Percentiles rank a stretch among this genome's conserved stretches.
These are phyloP conservation scores for Acanthacorydalis orientalis DNA, from an alignment of 2,888 invertebrate genomes.

Conservation along the genomic window DNA sequence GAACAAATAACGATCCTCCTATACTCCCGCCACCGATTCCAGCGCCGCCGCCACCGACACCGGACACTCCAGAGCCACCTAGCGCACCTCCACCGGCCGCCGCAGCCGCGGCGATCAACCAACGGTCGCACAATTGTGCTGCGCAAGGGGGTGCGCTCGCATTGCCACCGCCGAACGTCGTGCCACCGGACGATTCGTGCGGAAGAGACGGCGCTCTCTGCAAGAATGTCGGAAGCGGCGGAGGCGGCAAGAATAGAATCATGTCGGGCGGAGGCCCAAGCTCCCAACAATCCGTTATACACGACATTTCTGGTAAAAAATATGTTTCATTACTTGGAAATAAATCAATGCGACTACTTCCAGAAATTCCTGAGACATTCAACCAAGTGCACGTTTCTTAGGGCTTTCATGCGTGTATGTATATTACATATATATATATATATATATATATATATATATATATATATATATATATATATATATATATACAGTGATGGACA, in stretches of 20 bases:
- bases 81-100: background rate
- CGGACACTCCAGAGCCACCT: slow-evolving; percentile 3
- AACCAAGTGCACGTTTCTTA: no score
- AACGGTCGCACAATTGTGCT: slow-evolving; percentile 42
- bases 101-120: slow-evolving; percentile 48
- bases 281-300: slow-evolving; percentile 39
- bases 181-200: slow-evolving; percentile 11
- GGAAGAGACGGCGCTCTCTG: slow-evolving; percentile 19
- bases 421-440: no score
- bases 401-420: no score
- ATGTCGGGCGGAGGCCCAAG: slow-evolving; percentile 63
- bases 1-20: slow-evolving; percentile 27
- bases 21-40: slow-evolving; percentile 4
- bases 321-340: no score
- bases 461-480: no score
- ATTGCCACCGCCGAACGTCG: slow-evolving; percentile 23
- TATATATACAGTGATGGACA: no score
- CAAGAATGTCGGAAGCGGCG: slow-evolving; percentile 65
- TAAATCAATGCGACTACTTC: no score
- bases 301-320: slow-evolving; percentile 28
- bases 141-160: slow-evolving; percentile 43
- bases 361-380: no score
- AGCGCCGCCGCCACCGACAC: slow-evolving; percentile 5
- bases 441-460: no score
- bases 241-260: slow-evolving; percentile 70